Evolutionary conservation across 1,140 invertebrate species (phyloP), one percentile per base, ranked within the genome.

Genomic region (Brachionus paranguensis): DNA sequence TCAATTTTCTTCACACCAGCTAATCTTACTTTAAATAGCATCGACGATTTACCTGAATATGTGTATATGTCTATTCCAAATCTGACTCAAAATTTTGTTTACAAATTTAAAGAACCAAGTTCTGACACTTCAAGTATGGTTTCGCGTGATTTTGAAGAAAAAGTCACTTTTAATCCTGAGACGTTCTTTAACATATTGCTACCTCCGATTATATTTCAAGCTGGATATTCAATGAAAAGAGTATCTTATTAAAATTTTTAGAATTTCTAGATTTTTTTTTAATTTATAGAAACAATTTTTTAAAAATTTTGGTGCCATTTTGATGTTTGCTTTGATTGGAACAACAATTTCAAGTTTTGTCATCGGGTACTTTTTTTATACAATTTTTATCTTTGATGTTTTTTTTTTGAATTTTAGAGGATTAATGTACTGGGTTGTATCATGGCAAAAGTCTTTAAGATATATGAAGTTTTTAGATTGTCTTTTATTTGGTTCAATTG

Each of bases 161-260:
- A 81, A 43, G 20, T 43, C 4, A 81, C 53, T 20, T 81, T 99
- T 91, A 96, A 98, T 91, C 96, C 96, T 37, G 96, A 99, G 90
- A 95, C 98, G 87, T 99, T 99, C 90, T 99, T 99, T 89, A 99
- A 99, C 89, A 96, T 99, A 55, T 94, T 99, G 87, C 90, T 99
- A 70, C 97, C 97, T 70, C 96, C 97, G 5, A 98, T 99, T 81
- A 99, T 99, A 86, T 99, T 99, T 88, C 94, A 97, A 91, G 97
- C 97, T 84, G 97, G 96, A n/a, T 99, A 98, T 89, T 96, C 94
- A 86, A 92, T 99, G 86, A 98, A 98, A 90, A 92, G 95, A 90
- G 95, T 74, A 74, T 8, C 20, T 64, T 24, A 45, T 43, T 6
- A 43, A 43, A 74, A 43, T 43, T 11, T 12, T 41, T n/a, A 33